Conservation (phyloP, 1,140 invertebrate genomes). For the Sitodiplosis mosellana region DNA sequence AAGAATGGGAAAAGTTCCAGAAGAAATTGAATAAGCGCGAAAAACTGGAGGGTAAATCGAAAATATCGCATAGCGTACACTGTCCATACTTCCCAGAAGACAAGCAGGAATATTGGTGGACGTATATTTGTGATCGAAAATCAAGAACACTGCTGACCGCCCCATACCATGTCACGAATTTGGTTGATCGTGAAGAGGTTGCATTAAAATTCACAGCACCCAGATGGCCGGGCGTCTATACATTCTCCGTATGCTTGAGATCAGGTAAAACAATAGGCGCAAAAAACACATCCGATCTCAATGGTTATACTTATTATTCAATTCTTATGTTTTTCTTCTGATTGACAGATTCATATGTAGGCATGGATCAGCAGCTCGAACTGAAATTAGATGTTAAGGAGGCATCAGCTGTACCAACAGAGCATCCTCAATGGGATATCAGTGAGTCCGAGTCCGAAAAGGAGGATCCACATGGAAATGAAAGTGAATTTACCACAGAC, state of each 20-base stretch:
- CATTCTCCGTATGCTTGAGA: constrained; percentile 81
- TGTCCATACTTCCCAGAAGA: constrained; percentile 90
- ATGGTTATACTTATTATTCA: background rate
- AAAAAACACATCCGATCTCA: background rate
- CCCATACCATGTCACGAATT: constrained; percentile 76
- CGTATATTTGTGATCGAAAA: constrained; percentile 91
- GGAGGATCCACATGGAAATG: constrained; percentile 36
- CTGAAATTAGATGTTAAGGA: constrained; percentile 94
- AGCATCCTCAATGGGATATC: constrained; percentile 92
- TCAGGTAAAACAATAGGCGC: constrained; percentile 31
- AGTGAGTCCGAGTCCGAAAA: constrained; percentile 80
- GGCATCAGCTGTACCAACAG: constrained; percentile 70
- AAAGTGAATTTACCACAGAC: constrained; percentile 39
- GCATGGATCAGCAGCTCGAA: constrained; percentile 78
- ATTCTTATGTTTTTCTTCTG: constrained; percentile 2
- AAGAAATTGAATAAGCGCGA: constrained; percentile 62
- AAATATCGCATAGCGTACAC: constrained; percentile 87
- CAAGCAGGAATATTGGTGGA: constrained; percentile 99
- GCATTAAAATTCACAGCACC: constrained; percentile 94
- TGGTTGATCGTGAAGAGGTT: constrained; percentile 64
- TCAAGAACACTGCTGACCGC: constrained; percentile 73
- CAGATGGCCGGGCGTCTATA: constrained; percentile 73
- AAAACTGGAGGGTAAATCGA: constrained; percentile 81
- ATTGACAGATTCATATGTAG: constrained; percentile 73
- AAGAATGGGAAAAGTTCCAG: constrained; percentile 58